Evolutionary conservation across 2,113 vertebrate genomes (phyloP), one percentile per base, ranked within the genome.

Genomic region (Chloebia gouldiae): DNA sequence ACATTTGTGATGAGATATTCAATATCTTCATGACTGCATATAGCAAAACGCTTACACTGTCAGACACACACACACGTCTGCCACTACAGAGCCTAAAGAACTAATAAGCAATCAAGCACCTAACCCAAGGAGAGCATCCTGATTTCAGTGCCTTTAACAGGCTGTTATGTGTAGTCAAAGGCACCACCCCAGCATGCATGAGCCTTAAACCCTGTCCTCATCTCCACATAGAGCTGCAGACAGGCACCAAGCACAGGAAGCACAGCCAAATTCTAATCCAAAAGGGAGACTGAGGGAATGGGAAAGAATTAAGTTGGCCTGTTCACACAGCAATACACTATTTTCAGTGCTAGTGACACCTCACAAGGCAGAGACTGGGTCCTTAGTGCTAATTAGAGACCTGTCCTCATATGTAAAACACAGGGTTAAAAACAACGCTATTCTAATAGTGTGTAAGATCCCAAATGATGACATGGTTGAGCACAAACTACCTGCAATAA

Each of bases 1-100:
- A 51, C 2, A n/a, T 56, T 39, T 68, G 6, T 59, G 77, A 53
- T 3, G 20, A 86, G 64, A 56, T 14, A 56, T 10, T 9, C 8
- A 22, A 1, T 18, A 75, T 5, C 25, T 70, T 75, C 31, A 18
- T 10, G 57, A n/a, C 3, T 33, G n/a, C 42, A 47, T 13, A 37
- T 15, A 64, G 44, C 47, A 79, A 45, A 94, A 27, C 7, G 39
- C 25, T 63, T 25, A 57, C 0, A 2, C 33, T 19, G 47, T 42
- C 40, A 37, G 59, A 69, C 8, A 44, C 14, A 40, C 14, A 40
- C 10, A 7, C 0, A 0, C 3, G 2, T 23, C 24, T 64, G 54
- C 50, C 51, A 57, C 60, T 53, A 56, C 15, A 75, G 15, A 9
- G 17, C 10, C 42, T 39, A 28, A 66, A n/a, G 27, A 90, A 65